Evolutionary conservation across 1,140 invertebrate genomes (phyloP), one percentile per base, ranked within the genome.

Genomic region (Aradophagus sp.): DNA sequence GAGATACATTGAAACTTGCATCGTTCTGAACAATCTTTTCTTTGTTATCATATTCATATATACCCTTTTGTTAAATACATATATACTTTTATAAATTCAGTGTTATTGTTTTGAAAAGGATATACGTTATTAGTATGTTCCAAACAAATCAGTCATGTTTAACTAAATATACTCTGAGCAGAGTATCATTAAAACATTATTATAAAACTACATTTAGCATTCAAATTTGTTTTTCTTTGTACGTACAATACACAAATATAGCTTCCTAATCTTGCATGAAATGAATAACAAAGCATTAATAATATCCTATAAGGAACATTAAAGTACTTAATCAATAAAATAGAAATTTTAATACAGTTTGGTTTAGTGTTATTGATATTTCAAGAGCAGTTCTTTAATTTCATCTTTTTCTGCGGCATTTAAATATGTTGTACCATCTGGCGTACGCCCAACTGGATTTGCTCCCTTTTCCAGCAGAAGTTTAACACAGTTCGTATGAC

Each of bases 341-440:
- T 78, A 6, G 3, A 29, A n/a, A n/a, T n/a, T n/a, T n/a, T n/a
- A n/a, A n/a, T n/a, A n/a, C n/a, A n/a, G n/a, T 79, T 82, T 80
- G 74, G 77, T 73, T 79, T 81, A 58, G 65, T 80, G 80, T 74
- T 82, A 81, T 78, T 82, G 77, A 47, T 74, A 53, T 75, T 81
- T 81, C 31, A 63, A 63, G 7, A 93, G 84, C 13, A 94, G 87
- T 73, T 89, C 88, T 86, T 94, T 95, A 67, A 97, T 97, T 87
- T 97, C 96, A 68, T 93, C 91, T 83, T 93, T 96, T 83, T 98
- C 95, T 10, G 96, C 95, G 66, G 92, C 93, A 74, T 97, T 93
- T 47, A 95, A 81, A 81, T 97, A 97, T 70, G 88, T 91, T 42
- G 88, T 90, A 13, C 96, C 96, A 86, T 97, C 93, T 32, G 95